Evolutionary conservation across 2,113 vertebrate species (phyloP), one percentile per base, ranked within the genome.

Genomic region (Ammodramus savannarum): DNA sequence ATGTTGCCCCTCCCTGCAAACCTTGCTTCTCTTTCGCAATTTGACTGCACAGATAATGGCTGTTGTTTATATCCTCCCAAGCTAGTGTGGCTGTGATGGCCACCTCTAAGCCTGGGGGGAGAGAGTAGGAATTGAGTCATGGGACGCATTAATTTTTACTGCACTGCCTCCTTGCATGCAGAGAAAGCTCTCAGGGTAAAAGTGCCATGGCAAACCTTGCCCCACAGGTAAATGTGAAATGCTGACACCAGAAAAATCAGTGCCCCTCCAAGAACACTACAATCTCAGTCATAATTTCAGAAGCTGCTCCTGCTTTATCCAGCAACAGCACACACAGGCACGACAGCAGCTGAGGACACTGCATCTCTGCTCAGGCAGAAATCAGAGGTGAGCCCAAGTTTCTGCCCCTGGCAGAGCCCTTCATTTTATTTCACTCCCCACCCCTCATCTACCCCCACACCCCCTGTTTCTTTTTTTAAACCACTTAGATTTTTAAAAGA

Each of bases 401-500:
- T 39, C 57, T 67, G 52, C 29, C 46, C 63, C 17, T 39, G 34
- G 65, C 68, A 63, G 91, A 93, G 38, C 38, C 39, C 63, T 93
- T 84, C 15, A 43, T 57, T 95, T 95, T 51, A 73, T 92, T 69
- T 94, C 65, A 73, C 27, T 16, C 25, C 10, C 6, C 18, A 39
- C 6, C 10, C 23, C 71, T 48, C 7, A 17, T 27, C 18, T 29
- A 22, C 13, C 38, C 7, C 32, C 71, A 66, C 32, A 1, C 26
- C 22, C 27, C 13, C 25, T 4, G 4, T 8, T 16, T 23, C 14
- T 61, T 95, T 95, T 93, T 96, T 93, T 77, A 85, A 62, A 95
- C 84, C 55, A 43, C 52, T 91, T 71, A 39, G 76, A 65, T 84
- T 96, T 93, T 96, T 66, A 74, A 92, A 95, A 93, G 82, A 86